Evolutionary conservation across 2,797 vertebrate species (phyloP).

Genomic region (Sebastes itinus): DNA sequence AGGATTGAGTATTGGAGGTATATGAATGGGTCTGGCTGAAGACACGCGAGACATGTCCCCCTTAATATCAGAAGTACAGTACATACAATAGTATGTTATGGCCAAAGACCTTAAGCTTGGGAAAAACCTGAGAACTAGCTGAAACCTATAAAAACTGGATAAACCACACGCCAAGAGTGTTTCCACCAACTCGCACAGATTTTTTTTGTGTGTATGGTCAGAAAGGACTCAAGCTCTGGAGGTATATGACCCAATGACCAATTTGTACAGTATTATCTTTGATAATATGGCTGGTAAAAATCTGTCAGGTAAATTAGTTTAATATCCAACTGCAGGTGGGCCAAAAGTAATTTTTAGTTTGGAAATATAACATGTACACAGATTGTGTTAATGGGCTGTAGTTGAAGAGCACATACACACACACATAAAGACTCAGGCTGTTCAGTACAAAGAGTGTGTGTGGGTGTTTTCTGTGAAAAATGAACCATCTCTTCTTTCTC

Average conservation of each 20-base stretch:
- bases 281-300: background rate
- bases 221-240: background rate
- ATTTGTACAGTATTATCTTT: background rate
- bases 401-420: background rate
- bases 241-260: background rate
- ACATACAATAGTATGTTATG: background rate
- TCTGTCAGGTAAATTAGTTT: background rate
- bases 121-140: background rate
- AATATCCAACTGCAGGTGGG: background rate
- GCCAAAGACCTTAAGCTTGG: background rate
- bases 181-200: too few species aligned
- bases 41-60: background rate
- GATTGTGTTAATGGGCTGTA: background rate
- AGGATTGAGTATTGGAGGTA: background rate
- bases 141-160: too few species aligned
- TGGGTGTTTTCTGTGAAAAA: conserved; percentile 54
- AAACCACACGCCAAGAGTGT: too few species aligned
- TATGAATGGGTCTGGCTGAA: background rate
- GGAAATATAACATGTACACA: conserved; percentile 9
- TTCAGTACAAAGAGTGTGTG: conserved; percentile 41
- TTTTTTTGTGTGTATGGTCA: background rate
- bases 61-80: background rate
- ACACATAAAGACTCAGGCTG: background rate
- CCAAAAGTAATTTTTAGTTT: background rate
- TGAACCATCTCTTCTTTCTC: conserved; percentile 35